phyloP scores from a whole-genome alignment of 2,888 invertebrate genomes.

The Empis stercorea region DNA sequence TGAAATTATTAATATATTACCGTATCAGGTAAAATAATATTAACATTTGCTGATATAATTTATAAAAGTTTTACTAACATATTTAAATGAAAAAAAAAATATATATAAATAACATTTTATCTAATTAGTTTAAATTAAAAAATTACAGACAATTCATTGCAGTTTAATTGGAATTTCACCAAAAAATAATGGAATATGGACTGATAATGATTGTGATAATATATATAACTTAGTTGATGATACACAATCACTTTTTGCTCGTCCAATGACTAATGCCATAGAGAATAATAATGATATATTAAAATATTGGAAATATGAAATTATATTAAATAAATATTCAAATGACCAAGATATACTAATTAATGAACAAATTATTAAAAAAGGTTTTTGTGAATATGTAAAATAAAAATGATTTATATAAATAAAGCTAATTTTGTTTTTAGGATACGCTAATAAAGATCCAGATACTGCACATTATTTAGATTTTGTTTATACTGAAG shows the following conservation, averaged over 20 bases:
- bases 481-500: not conserved
- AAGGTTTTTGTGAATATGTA: conserved; percentile 7
- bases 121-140: too few species aligned
- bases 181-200: conserved; percentile 7
- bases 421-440: not conserved
- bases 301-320: conserved; percentile 8
- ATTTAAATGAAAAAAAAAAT: too few species aligned
- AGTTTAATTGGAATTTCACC: conserved; percentile 9
- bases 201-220: conserved; percentile 5
- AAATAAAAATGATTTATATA: not conserved
- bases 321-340: conserved; percentile 8
- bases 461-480: conserved; percentile 8
- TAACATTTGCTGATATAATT: too few species aligned
- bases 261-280: conserved; percentile 1
- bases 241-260: conserved; percentile 6
- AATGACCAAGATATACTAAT: conserved; percentile 1
- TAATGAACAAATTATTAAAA: conserved; percentile 9
- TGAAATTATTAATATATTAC: conserved; percentile 5
- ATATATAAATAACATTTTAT: too few species aligned
- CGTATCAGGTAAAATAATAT: conserved; percentile 9
- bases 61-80: too few species aligned
- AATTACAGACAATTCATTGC: conserved; percentile 10
- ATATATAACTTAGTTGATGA: conserved; percentile 10
- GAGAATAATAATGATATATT: conserved; percentile 2
- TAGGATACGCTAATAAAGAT: conserved; percentile 11